Evolutionary conservation across 2,797 vertebrate genomes (phyloP), one percentile per base, ranked within the genome.

Genomic region (Kryptolebias ocellatus): DNA sequence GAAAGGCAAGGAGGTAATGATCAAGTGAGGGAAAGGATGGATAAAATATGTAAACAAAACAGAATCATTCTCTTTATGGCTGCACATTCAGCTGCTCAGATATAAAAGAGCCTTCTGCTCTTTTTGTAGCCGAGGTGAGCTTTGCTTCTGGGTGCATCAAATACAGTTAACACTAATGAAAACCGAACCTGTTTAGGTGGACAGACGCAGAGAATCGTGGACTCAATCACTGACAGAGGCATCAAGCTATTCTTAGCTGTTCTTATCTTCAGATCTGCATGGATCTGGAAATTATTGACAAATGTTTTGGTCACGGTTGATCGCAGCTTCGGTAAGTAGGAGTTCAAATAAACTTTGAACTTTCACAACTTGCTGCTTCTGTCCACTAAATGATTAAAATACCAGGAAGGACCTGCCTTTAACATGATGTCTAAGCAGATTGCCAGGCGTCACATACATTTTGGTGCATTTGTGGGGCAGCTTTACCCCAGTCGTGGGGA

Each of bases 1-100:
- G 72, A 86, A 82, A 84, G 70, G 74, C 74, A 64, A 70, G 63
- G 80, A 77, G 67, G 53, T 70, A 84, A 76, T 49, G 72, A 76
- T 70, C 77, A 69, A 77, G 76, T 67, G 71, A 63, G 57, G 78
- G 31, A 39, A 74, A 68, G 45, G 50, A 34, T 68, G 61, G 27
- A 49, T 73, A 64, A 56, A 31, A 78, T 52, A 60, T 63, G 66
- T 74, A 66, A 83, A 83, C 84, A 79, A 79, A 82, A 76, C 59
- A 28, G 55, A 70, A 79, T 72, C 47, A 66, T 74, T 64, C 31
- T 71, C 27, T 27, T 39, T 66, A 53, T 56, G 72, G 60, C 60
- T 55, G 37, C 60, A 57, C 12, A 24, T 62, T 74, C 46, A 42
- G 62, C 39, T 44, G 53, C 64, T 64, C 42, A 78, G 60, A n/a